Percentiles rank a stretch among this genome's conserved stretches.
phyloP scores from a whole-genome alignment of 2,888 invertebrate species.

The Aelia acuminata region DNA sequence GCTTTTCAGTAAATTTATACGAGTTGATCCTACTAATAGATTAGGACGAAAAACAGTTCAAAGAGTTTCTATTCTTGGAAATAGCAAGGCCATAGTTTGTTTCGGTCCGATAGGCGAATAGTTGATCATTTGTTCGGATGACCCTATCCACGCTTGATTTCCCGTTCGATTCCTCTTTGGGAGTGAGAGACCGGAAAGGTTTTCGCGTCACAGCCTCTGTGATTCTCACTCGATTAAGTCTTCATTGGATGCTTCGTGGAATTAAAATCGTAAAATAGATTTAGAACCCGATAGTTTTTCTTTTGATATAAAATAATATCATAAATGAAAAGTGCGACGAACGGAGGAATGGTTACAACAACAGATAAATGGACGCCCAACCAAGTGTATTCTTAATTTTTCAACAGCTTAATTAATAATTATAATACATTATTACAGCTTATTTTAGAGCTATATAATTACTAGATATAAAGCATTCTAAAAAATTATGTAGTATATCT shows the following conservation, averaged over 20 bases:
- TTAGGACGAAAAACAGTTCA: background rate
- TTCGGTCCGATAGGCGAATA: background rate
- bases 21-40: background rate
- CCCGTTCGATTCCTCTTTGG: conserved; percentile 14
- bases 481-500: no score
- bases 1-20: no score
- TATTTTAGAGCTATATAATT: no score
- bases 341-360: no score
- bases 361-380: no score
- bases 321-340: background rate
- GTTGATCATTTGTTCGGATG: conserved; percentile 21
- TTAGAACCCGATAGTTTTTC: background rate
- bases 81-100: background rate
- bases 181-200: conserved; percentile 42
- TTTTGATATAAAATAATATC: accelerated
- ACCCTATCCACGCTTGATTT: conserved; percentile 30
- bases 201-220: conserved; percentile 44
- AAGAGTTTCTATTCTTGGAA: background rate
- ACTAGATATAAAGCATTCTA: no score
- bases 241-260: background rate
- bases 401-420: no score
- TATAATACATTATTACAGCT: no score
- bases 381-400: no score
- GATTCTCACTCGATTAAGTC: background rate
- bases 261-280: background rate